phyloP scores from a whole-genome alignment of 1,140 invertebrate genomes.

The honey bee (Apis mellifera) region DNA sequence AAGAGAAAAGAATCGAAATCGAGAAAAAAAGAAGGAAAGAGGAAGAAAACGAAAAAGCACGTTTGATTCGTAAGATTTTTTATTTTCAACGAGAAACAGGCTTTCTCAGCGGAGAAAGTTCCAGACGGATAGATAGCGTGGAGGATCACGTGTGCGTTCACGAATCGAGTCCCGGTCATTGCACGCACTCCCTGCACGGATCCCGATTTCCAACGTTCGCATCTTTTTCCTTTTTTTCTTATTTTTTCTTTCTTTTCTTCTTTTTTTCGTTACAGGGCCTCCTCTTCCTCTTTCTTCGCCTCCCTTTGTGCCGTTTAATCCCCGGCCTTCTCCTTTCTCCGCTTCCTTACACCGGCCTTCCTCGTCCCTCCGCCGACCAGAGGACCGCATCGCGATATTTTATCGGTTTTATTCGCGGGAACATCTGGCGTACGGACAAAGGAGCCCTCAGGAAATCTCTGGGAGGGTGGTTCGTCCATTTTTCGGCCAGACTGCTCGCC shows the following conservation, averaged over 20 bases:
- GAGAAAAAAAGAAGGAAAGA: not conserved
- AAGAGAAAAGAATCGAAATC: not conserved
- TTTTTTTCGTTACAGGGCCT: not conserved
- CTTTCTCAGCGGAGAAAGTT: slow-evolving; percentile 29
- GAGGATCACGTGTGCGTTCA: slow-evolving; percentile 56
- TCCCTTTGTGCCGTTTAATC: slow-evolving; percentile 72
- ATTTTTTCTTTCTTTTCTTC: slow-evolving; percentile 45
- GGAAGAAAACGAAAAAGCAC: not conserved
- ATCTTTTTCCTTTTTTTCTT: not conserved
- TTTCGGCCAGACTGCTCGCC: slow-evolving; percentile 2
- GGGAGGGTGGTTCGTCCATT: slow-evolving; percentile 54
- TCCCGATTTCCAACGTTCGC: slow-evolving; percentile 65
- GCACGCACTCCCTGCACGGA: slow-evolving; percentile 69
- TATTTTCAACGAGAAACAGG: slow-evolving; percentile 19
- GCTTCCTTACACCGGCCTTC: slow-evolving; percentile 26
- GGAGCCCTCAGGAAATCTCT: slow-evolving; percentile 64
- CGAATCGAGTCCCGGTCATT: slow-evolving; percentile 71
- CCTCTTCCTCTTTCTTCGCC: slow-evolving; percentile 50
- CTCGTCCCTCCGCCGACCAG: slow-evolving; percentile 27
- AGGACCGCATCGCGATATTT: slow-evolving; percentile 60
- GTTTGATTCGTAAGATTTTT: not conserved
- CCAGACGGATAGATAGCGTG: not conserved
- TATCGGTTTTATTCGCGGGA: slow-evolving; percentile 72
- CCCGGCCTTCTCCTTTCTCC: slow-evolving; percentile 48
- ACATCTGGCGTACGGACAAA: slow-evolving; percentile 77